Evolutionary conservation across 2,113 vertebrate genomes (phyloP).

Genomic region (Electrona antarctica): DNA sequence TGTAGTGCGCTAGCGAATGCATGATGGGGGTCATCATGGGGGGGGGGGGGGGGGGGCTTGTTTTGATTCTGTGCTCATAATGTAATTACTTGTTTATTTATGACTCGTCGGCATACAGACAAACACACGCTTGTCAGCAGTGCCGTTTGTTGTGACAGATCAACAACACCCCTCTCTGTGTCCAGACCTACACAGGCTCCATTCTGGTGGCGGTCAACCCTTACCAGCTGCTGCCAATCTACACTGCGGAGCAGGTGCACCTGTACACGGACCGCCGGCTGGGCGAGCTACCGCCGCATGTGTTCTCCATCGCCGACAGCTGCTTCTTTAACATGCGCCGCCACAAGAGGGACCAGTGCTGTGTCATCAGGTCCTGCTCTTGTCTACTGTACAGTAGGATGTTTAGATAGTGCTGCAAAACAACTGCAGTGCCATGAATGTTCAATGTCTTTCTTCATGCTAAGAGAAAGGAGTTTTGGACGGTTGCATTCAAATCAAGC

Average conservation of each 20-base stretch:
- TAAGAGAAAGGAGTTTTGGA: neutral
- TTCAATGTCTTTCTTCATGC: neutral
- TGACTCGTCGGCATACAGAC: constrained; percentile 11
- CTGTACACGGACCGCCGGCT: constrained; percentile 85
- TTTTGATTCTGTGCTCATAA: neutral
- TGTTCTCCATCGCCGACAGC: constrained; percentile 94
- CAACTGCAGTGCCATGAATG: neutral
- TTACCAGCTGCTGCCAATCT: constrained; percentile 92
- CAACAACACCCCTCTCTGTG: constrained; percentile 36
- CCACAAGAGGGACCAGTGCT: constrained; percentile 88
- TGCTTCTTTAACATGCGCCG: constrained; percentile 95
- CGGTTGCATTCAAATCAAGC: no score
- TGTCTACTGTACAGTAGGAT: neutral
- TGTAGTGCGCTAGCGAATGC: neutral
- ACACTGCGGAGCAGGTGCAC: constrained; percentile 88
- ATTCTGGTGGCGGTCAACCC: constrained; percentile 98
- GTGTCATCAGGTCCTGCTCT: constrained; percentile 89
- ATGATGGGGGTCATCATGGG: neutral
- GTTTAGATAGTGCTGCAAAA: neutral
- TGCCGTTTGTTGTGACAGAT: constrained; percentile 15
- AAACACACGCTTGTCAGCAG: neutral
- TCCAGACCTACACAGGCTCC: constrained; percentile 93
- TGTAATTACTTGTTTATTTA: constrained; percentile 26
- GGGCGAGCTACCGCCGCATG: constrained; percentile 91
- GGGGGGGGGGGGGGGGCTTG: neutral